A percentile compares a stretch with the other conserved stretches of the same genome.
These are phyloP conservation scores for Torymus tubicola DNA, from an alignment of 2,888 invertebrate genomes.

Conservation along the genomic window DNA sequence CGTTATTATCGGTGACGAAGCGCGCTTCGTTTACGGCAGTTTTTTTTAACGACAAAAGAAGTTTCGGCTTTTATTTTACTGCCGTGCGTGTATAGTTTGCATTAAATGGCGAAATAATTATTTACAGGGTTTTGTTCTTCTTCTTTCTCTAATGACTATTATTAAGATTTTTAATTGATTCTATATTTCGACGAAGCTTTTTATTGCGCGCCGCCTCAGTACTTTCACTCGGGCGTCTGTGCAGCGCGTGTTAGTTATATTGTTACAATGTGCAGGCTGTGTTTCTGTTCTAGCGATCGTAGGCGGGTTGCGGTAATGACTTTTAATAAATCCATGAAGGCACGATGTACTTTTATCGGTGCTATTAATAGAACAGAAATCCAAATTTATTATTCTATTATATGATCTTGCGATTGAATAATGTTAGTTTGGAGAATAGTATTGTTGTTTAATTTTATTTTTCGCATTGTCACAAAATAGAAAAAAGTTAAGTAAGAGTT, in stretches of 20 bases:
- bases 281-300: not conserved
- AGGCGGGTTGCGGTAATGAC: conserved; percentile 6
- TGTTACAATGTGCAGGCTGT: no score
- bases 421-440: no score
- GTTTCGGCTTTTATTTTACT: not conserved
- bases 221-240: conserved; percentile 19
- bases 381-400: no score
- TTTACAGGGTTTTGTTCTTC: no score
- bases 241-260: no score
- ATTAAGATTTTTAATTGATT: conserved; percentile 26
- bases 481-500: no score
- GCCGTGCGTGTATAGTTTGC: not conserved
- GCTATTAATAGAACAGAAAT: not conserved
- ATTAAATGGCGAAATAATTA: no score
- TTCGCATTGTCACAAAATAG: no score
- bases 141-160: not conserved
- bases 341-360: not conserved
- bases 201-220: not conserved
- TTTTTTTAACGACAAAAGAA: not conserved
- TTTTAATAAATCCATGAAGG: not conserved
- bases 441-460: no score
- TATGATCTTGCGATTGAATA: no score
- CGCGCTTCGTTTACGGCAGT: no score
- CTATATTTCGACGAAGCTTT: conserved; percentile 1
- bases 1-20: no score